These are phyloP conservation scores for Tachycineta bicolor DNA, from an alignment of 2,113 vertebrate species.

Conservation along the genomic window DNA sequence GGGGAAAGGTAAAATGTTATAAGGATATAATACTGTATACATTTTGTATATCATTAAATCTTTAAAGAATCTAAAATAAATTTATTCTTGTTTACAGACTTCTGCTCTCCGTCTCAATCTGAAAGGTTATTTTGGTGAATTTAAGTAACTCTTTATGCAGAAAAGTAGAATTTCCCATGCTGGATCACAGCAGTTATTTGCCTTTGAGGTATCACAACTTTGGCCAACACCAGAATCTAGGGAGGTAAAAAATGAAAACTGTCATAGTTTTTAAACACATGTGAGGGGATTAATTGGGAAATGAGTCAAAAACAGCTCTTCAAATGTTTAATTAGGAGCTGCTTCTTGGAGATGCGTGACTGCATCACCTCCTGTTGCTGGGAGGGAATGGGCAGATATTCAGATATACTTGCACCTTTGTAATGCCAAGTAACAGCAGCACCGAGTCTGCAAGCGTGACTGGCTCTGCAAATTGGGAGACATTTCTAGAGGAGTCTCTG, in stretches of 20 bases:
- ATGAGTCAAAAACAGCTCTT: not conserved
- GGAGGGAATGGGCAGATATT: not conserved
- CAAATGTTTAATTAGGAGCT: not conserved
- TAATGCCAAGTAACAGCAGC: not conserved
- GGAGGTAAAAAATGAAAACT: not conserved
- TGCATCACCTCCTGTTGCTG: not conserved
- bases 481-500: not conserved
- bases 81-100: slow-evolving; percentile 83
- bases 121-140: not conserved
- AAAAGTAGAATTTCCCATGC: not conserved
- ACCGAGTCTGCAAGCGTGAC: not conserved
- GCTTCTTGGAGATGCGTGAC: not conserved
- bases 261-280: not conserved
- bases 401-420: not conserved
- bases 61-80: slow-evolving; percentile 91
- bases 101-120: slow-evolving; percentile 28
- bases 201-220: not conserved
- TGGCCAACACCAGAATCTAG: not conserved
- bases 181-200: not conserved
- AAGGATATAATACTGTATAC: slow-evolving; percentile 90
- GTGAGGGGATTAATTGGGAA: not conserved
- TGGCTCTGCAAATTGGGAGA: not conserved
- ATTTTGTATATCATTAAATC: slow-evolving; percentile 98
- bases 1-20: slow-evolving; percentile 81
- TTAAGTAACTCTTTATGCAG: not conserved